A percentile compares a stretch with the other conserved stretches of the same genome.
These are phyloP conservation scores for Drosophila quinaria DNA, from an alignment of 2,888 invertebrate species.

Conservation along the genomic window DNA sequence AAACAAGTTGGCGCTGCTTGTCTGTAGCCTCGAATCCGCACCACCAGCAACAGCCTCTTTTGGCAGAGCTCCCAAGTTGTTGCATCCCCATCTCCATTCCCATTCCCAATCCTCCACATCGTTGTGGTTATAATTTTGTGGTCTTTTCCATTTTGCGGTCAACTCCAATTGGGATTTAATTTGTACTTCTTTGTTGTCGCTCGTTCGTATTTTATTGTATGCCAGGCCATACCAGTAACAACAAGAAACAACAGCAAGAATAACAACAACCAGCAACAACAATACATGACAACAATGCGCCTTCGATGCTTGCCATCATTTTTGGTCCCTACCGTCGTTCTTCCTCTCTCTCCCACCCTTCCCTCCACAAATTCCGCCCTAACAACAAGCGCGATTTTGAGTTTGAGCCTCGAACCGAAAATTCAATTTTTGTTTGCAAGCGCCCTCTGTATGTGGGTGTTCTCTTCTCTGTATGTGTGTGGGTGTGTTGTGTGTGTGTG, in stretches of 20 bases:
- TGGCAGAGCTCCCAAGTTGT: conserved; percentile 65
- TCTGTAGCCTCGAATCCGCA: conserved; percentile 59
- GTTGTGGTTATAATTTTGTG: conserved; percentile 82
- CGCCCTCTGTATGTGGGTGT: conserved; percentile 27
- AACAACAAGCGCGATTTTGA: conserved; percentile 70
- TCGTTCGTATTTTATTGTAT: conserved; percentile 79
- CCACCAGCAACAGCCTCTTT: conserved; percentile 18
- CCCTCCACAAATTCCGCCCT: no score
- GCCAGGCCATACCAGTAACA: no score
- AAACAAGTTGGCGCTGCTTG: conserved; percentile 78
- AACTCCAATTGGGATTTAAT: conserved; percentile 82
- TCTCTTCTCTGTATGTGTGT: conserved; percentile 10
- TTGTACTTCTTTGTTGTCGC: conserved; percentile 82
- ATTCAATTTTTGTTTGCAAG: conserved; percentile 75
- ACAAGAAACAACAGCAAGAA: no score
- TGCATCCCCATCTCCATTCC: conserved; percentile 25
- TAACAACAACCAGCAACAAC: no score
- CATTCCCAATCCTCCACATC: conserved; percentile 48
- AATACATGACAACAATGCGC: no score
- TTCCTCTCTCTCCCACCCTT: no score
- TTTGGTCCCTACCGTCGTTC: no score
- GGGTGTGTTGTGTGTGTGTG: conserved; percentile 23
- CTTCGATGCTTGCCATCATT: no score
- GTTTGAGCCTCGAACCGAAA: conserved; percentile 76
- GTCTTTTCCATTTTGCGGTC: conserved; percentile 79